Conservation (phyloP, 2,888 invertebrate genomes). For the Cheiracanthium punctorium region DNA sequence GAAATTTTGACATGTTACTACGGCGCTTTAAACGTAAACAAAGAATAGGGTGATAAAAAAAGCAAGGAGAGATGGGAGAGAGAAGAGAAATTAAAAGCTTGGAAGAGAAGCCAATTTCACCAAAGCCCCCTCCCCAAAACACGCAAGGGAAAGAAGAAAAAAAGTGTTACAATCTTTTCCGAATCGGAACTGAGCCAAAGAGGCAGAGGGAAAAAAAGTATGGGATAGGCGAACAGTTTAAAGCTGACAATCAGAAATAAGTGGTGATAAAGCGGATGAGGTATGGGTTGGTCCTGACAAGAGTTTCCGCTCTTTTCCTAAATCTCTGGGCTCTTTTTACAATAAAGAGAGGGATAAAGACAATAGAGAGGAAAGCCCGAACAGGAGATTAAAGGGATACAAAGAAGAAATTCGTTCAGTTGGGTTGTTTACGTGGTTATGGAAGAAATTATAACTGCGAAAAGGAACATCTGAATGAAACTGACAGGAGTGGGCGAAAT, state of each 20-base stretch:
- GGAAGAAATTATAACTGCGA: no score
- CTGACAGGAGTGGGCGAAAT: no score
- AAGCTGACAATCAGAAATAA: slow-evolving; percentile 1
- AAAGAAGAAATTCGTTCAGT: no score
- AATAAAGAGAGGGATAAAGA: neutral
- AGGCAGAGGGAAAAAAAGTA: neutral
- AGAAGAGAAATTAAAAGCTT: no score
- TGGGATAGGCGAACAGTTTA: slow-evolving; percentile 7
- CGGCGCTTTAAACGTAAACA: neutral
- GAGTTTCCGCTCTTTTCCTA: neutral
- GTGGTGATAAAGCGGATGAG: slow-evolving; percentile 7
- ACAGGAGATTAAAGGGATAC: no score
- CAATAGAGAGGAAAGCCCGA: neutral
- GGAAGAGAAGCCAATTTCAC: neutral
- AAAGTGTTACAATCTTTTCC: neutral
- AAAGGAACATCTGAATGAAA: no score
- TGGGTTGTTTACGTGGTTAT: no score
- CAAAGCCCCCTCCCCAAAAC: neutral
- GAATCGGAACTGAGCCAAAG: neutral
- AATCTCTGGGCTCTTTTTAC: neutral
- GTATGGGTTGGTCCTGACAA: slow-evolving; percentile 4
- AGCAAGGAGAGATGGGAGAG: neutral
- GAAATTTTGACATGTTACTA: neutral
- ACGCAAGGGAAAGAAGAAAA: neutral
- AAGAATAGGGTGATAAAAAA: neutral